Evolutionary conservation across 2,797 vertebrate species (phyloP).

Genomic region (Danio albolineatus): DNA sequence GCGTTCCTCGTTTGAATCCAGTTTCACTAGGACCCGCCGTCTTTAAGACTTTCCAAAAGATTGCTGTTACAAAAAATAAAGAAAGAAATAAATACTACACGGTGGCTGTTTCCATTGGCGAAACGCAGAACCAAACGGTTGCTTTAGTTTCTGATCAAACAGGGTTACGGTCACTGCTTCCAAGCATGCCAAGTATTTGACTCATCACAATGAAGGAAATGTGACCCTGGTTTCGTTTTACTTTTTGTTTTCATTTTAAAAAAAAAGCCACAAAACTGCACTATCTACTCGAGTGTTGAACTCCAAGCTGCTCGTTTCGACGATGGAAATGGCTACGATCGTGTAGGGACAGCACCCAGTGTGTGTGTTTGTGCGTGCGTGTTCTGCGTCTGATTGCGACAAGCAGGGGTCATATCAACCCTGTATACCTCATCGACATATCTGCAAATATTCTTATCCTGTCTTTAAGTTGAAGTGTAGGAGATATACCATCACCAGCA

Average conservation of each 20-base stretch:
- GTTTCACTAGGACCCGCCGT: slow-evolving; percentile 49
- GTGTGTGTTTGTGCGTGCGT: slow-evolving; percentile 43
- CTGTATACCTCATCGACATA: slow-evolving; percentile 85
- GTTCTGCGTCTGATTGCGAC: slow-evolving; percentile 73
- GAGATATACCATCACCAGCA: slow-evolving; percentile 82
- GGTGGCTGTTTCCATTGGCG: slow-evolving; percentile 15
- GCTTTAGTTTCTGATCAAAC: neutral
- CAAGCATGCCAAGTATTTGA: slow-evolving; percentile 47
- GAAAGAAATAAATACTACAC: slow-evolving; percentile 47
- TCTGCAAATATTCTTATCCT: slow-evolving; percentile 83
- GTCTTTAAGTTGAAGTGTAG: slow-evolving; percentile 71
- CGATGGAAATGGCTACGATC: slow-evolving; percentile 28
- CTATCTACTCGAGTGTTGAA: slow-evolving; percentile 20
- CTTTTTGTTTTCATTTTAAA: no score
- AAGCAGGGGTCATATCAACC: slow-evolving; percentile 68
- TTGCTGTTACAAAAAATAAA: slow-evolving; percentile 49
- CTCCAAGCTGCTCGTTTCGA: neutral
- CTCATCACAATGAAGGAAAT: neutral
- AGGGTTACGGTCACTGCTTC: slow-evolving; percentile 20
- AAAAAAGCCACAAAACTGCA: slow-evolving; percentile 32
- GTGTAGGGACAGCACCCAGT: slow-evolving; percentile 46
- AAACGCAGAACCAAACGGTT: neutral
- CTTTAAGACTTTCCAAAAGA: slow-evolving; percentile 47
- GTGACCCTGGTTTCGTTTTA: neutral
- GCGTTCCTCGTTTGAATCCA: slow-evolving; percentile 37